Percentiles rank a stretch among this genome's conserved stretches.
Conservation (phyloP, 1,140 invertebrate species). For the Panagrolaimus sp. region DNA sequence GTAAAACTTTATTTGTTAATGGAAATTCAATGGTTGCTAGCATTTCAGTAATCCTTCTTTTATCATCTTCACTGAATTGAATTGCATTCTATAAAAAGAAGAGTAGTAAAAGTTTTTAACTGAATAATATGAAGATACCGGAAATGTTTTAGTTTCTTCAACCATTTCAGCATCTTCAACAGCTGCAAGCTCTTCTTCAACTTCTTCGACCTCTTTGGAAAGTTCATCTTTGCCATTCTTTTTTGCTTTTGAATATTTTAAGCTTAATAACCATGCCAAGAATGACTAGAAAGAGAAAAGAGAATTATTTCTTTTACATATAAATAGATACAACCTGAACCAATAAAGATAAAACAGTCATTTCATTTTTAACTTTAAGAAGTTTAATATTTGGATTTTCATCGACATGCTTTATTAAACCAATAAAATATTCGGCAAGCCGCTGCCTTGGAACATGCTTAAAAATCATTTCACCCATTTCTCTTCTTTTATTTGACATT, state of each 20-base stretch:
- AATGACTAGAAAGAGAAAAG: constrained; percentile 2
- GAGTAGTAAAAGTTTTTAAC: too few species aligned
- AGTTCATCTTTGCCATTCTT: not conserved
- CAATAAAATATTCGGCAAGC: not conserved
- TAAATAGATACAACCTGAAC: not conserved
- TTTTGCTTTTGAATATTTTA: not conserved
- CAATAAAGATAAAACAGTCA: not conserved
- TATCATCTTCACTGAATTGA: not conserved
- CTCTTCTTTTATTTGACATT: not conserved
- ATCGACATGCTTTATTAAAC: not conserved
- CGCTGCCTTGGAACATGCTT: not conserved
- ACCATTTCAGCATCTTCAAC: not conserved
- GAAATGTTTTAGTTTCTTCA: not conserved
- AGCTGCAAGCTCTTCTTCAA: not conserved
- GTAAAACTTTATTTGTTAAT: not conserved
- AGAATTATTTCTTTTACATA: not conserved
- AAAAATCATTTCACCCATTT: not conserved
- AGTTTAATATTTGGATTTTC: not conserved
- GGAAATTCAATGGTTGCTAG: not conserved
- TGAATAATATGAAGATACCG: not conserved
- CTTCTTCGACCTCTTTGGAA: not conserved
- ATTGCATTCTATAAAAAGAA: not conserved
- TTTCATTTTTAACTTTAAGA: not conserved
- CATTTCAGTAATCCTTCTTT: not conserved
- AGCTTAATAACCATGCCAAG: not conserved